These are phyloP conservation scores for Lithophane semibrunnea DNA, from an alignment of 2,888 invertebrate species.

Conservation along the genomic window DNA sequence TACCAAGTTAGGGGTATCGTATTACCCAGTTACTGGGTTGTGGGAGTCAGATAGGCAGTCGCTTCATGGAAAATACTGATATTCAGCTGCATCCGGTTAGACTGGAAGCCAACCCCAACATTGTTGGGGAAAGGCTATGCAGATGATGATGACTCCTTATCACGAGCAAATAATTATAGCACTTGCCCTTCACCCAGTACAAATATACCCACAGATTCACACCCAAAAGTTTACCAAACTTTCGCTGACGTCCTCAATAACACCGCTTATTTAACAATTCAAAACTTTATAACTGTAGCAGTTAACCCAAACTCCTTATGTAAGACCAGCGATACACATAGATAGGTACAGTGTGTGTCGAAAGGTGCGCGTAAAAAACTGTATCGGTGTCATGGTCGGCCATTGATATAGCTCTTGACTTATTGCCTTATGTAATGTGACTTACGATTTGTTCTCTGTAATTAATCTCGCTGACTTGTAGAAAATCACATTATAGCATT, in stretches of 20 bases:
- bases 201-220: no score
- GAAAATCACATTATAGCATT: slow-evolving; percentile 7
- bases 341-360: slow-evolving; percentile 31
- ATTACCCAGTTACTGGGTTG: no score
- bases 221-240: slow-evolving; percentile 15
- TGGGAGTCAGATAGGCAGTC: no score
- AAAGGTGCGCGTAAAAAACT: slow-evolving; percentile 57
- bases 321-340: slow-evolving; percentile 46
- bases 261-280: slow-evolving; percentile 25
- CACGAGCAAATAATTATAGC: slow-evolving; percentile 9
- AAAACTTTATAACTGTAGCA: slow-evolving; percentile 28
- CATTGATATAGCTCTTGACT: slow-evolving; percentile 56
- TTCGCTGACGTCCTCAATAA: slow-evolving; percentile 44
- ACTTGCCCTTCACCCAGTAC: no score
- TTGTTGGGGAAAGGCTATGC: no score
- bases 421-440: slow-evolving; percentile 47
- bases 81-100: no score
- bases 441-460: slow-evolving; percentile 32
- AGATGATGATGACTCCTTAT: background rate
- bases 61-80: no score
- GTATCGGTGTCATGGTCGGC: slow-evolving; percentile 69
- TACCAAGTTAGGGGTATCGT: no score
- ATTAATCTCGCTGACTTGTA: slow-evolving; percentile 41
- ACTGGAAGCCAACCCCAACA: no score
- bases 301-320: slow-evolving; percentile 49